phyloP scores from a whole-genome alignment of 2,888 invertebrate species.

The Drosophila putrida region DNA sequence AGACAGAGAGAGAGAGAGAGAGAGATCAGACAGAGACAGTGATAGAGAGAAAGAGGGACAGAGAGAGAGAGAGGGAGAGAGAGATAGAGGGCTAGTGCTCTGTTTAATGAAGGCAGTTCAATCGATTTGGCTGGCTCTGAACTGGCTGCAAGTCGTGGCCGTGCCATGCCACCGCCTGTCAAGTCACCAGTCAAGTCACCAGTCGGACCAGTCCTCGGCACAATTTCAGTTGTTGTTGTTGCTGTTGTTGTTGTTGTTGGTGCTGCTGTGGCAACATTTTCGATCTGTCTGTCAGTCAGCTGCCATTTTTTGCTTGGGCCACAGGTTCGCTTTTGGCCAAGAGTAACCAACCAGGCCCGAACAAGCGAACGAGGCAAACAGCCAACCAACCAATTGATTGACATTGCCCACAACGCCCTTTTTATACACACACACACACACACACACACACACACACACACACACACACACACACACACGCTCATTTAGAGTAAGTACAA shows the following conservation, averaged over 20 bases:
- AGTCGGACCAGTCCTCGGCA: slow-evolving; percentile 44
- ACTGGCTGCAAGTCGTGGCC: slow-evolving; percentile 71
- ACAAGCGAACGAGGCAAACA: slow-evolving; percentile 16
- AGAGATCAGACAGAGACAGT: slow-evolving; percentile 12
- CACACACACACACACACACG: not conserved
- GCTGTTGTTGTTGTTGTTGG: slow-evolving; percentile 32
- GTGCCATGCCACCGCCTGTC: slow-evolving; percentile 71
- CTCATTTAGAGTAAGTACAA: slow-evolving; percentile 7
- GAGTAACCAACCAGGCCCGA: slow-evolving; percentile 49
- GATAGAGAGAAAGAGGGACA: not conserved
- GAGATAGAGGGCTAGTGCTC: slow-evolving; percentile 33
- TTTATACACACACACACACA: slow-evolving; percentile 26
- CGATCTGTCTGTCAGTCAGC: slow-evolving; percentile 82
- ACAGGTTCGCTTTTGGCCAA: slow-evolving; percentile 25
- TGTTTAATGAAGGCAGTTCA: slow-evolving; percentile 79
- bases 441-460: not conserved
- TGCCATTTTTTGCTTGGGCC: slow-evolving; percentile 76
- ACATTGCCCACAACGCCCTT: slow-evolving; percentile 80
- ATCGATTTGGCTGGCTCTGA: slow-evolving; percentile 72
- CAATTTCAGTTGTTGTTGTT: slow-evolving; percentile 56
- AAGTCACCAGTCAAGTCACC: slow-evolving; percentile 54
- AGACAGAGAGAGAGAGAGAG: slow-evolving; percentile 29
- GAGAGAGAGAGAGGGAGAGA: not conserved
- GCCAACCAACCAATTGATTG: slow-evolving; percentile 77
- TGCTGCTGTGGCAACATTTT: slow-evolving; percentile 68